phyloP scores from a whole-genome alignment of 2,113 vertebrate species.

The Candoia aspera region DNA sequence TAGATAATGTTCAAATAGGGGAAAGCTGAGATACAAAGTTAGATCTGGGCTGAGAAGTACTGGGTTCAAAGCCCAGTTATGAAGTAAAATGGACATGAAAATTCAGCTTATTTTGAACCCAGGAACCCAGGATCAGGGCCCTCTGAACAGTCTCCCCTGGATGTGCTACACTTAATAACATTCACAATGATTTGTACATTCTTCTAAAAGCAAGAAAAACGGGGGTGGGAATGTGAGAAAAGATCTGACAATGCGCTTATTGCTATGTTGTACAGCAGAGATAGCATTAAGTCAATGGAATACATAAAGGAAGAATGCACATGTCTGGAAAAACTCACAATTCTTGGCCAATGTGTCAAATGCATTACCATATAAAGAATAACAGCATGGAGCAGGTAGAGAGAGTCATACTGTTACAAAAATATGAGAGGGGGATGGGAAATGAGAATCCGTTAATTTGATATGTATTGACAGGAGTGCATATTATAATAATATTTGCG shows the following conservation, averaged over 20 bases:
- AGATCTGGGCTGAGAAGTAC: background rate
- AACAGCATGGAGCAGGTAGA: conserved; percentile 1
- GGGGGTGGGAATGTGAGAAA: background rate
- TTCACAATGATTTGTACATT: background rate
- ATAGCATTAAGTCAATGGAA: fast-evolving
- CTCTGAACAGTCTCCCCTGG: too few species aligned
- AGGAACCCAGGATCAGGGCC: background rate
- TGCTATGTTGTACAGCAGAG: conserved; percentile 4
- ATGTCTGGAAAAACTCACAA: conserved; percentile 44
- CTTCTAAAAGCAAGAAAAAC: background rate
- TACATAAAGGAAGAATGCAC: background rate
- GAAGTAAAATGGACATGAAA: background rate
- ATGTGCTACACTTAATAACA: background rate
- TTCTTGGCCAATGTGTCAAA: background rate
- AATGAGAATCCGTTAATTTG: background rate
- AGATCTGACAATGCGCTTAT: background rate
- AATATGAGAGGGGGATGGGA: conserved; percentile 2
- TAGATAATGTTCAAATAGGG: background rate
- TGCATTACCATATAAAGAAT: conserved; percentile 29
- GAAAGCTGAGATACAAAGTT: background rate
- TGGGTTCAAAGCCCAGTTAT: background rate
- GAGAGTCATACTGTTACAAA: background rate
- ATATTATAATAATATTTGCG: conserved; percentile 17
- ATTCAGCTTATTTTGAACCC: background rate
- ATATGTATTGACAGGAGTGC: conserved; percentile 13